Evolutionary conservation across 1,140 invertebrate species (phyloP).

Genomic region (Gonioctena quinquepunctata): DNA sequence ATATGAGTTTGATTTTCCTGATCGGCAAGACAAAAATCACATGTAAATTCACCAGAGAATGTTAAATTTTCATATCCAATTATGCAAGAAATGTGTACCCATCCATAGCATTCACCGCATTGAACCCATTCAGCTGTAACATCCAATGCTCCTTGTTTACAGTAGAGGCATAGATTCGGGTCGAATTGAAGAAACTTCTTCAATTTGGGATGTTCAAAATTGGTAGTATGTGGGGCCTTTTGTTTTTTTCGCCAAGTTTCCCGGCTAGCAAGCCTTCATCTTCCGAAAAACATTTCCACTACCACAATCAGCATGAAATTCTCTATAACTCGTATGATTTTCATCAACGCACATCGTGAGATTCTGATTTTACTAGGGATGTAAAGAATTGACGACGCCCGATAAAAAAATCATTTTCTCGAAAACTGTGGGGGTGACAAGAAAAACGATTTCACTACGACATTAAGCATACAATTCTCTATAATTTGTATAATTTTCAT

Average conservation of each 20-base stretch:
- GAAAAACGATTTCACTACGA: too few species aligned
- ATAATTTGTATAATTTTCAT: too few species aligned
- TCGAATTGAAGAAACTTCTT: background rate
- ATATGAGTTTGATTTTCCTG: background rate
- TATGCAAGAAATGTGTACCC: background rate
- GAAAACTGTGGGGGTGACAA: too few species aligned
- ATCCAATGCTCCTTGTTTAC: background rate
- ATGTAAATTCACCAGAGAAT: background rate
- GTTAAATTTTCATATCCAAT: background rate
- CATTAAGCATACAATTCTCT: too few species aligned
- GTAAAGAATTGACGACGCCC: too few species aligned
- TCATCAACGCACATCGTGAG: too few species aligned
- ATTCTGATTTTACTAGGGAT: too few species aligned
- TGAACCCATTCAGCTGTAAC: background rate
- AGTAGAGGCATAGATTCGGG: background rate
- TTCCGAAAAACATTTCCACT: too few species aligned
- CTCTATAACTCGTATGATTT: too few species aligned
- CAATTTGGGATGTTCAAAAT: background rate
- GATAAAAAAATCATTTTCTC: too few species aligned
- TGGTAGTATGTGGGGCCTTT: background rate
- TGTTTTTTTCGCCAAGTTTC: background rate
- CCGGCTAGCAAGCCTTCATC: too few species aligned
- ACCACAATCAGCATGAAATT: too few species aligned
- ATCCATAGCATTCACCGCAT: background rate
- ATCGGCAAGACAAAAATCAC: background rate